Conservation (phyloP, 1,140 invertebrate genomes). For the Scylla paramamosain region DNA sequence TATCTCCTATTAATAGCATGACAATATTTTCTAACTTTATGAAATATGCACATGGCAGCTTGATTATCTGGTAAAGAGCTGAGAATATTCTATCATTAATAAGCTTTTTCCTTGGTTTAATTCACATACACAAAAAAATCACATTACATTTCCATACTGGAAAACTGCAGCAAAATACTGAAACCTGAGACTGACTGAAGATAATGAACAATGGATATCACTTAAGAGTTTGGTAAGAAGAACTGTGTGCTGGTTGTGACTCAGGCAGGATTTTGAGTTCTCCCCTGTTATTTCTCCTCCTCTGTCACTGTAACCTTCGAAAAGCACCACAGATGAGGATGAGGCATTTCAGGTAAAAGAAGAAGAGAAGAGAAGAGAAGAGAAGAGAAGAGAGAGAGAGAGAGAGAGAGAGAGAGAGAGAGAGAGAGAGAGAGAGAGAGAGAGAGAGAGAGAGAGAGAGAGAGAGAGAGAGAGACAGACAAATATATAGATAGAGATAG, state of each 20-base stretch:
- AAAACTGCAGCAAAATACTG: no score
- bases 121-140: no score
- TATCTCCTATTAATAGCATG: no score
- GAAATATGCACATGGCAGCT: no score
- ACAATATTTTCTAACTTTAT: no score
- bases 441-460: no score
- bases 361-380: no score
- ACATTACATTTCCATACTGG: no score
- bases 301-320: neutral
- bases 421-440: neutral
- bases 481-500: neutral
- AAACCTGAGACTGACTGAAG: neutral
- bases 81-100: no score
- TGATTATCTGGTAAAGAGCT: no score
- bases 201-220: neutral
- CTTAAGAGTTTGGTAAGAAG: neutral
- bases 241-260: neutral
- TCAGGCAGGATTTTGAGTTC: neutral
- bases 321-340: neutral
- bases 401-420: neutral
- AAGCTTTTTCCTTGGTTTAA: no score
- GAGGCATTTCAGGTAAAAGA: neutral
- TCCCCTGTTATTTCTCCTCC: neutral
- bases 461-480: neutral
- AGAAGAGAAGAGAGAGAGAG: neutral